Evolutionary conservation across 1,140 invertebrate genomes (phyloP).

Genomic region (Diachasmimorpha longicaudata): DNA sequence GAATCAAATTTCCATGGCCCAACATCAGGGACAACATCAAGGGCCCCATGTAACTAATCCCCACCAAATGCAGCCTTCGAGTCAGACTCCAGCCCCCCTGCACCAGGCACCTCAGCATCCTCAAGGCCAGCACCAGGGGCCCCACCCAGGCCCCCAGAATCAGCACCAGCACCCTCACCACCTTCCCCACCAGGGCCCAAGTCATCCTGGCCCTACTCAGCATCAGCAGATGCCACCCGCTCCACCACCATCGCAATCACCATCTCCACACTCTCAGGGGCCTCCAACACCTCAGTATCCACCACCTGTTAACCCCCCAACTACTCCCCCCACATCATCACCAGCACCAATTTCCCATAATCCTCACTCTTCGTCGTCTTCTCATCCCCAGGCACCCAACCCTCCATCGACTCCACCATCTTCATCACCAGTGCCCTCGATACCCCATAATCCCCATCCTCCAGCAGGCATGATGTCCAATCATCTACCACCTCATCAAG

Average conservation of each 20-base stretch:
- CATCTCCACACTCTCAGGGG: conserved; percentile 27
- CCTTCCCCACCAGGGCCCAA: conserved; percentile 4
- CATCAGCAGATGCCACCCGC: conserved; percentile 22
- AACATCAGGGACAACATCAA: not conserved
- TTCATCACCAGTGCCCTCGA: conserved; percentile 37
- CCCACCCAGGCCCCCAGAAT: not conserved
- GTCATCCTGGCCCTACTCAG: not conserved
- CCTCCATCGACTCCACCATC: conserved; percentile 42
- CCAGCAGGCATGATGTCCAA: conserved; percentile 51
- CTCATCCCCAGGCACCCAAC: conserved; percentile 35
- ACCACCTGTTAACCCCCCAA: conserved; percentile 31
- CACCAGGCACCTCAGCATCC: conserved; percentile 24
- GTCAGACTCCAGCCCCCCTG: conserved; percentile 14
- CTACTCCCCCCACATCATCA: conserved; percentile 25
- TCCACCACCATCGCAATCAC: conserved; percentile 24
- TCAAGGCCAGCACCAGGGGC: conserved; percentile 22
- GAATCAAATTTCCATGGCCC: not conserved
- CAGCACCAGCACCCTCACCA: not conserved
- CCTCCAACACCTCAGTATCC: conserved; percentile 36
- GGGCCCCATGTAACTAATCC: conserved; percentile 15
- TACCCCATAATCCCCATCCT: conserved; percentile 48
- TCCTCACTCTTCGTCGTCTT: conserved; percentile 27
- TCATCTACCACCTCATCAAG: conserved; percentile 51
- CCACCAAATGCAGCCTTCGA: conserved; percentile 6
- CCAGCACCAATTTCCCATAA: conserved; percentile 29